Percentiles rank a stretch among this genome's conserved stretches.
These are phyloP conservation scores for Drosophila kanapiae DNA, from an alignment of 1,140 invertebrate species.

Conservation along the genomic window DNA sequence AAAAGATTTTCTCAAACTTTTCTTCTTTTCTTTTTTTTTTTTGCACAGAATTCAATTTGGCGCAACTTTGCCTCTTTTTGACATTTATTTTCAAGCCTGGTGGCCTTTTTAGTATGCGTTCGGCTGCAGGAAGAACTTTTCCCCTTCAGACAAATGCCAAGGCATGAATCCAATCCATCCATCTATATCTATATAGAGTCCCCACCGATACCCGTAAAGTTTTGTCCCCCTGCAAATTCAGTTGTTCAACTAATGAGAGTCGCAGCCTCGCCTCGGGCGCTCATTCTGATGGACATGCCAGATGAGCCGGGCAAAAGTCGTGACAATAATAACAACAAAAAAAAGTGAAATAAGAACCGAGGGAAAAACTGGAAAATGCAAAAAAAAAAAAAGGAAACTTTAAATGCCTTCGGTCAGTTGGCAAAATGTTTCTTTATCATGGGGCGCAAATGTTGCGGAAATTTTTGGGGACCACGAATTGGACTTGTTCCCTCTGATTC, in stretches of 20 bases:
- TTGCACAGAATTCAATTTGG: slow-evolving; percentile 73
- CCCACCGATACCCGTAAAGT: slow-evolving; percentile 13
- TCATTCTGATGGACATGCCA: slow-evolving; percentile 50
- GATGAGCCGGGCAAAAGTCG: slow-evolving; percentile 55
- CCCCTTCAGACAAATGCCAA: slow-evolving; percentile 54
- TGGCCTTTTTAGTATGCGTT: slow-evolving; percentile 72
- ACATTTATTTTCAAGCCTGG: slow-evolving; percentile 17
- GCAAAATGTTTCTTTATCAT: slow-evolving; percentile 36
- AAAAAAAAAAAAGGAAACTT: slow-evolving; percentile 64
- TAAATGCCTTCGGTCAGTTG: slow-evolving; percentile 68
- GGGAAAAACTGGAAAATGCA: slow-evolving; percentile 29
- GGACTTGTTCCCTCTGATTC: slow-evolving; percentile 16
- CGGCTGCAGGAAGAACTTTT: slow-evolving; percentile 58
- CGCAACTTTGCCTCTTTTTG: slow-evolving; percentile 58
- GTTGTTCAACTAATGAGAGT: slow-evolving; percentile 77
- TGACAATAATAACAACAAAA: slow-evolving; percentile 60
- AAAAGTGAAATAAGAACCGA: neutral
- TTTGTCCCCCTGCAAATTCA: slow-evolving; percentile 53
- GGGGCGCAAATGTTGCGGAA: slow-evolving; percentile 60
- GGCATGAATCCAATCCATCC: slow-evolving; percentile 18
- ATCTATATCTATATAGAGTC: slow-evolving; percentile 19
- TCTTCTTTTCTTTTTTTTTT: slow-evolving; percentile 50
- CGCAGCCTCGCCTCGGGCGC: slow-evolving; percentile 32
- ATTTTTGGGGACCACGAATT: slow-evolving; percentile 42
- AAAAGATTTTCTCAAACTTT: slow-evolving; percentile 48